Percentiles rank a stretch among this genome's conserved stretches.
Conservation (phyloP, 2,888 invertebrate species). For the Melieria crassipennis region DNA sequence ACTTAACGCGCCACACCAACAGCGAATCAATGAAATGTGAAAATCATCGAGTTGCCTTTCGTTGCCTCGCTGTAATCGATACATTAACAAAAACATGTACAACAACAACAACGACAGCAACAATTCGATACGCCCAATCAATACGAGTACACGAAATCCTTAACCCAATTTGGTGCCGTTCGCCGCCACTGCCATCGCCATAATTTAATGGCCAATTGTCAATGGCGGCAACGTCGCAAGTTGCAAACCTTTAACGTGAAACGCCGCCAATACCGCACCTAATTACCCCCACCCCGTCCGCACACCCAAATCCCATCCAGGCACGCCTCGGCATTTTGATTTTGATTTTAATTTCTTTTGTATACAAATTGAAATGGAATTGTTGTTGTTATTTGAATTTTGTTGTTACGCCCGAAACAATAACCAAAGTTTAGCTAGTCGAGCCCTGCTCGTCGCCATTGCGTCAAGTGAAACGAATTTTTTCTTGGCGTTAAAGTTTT, state of each 20-base stretch:
- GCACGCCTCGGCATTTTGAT: neutral
- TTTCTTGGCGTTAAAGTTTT: neutral
- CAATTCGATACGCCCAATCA: no score
- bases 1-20: slow-evolving; percentile 33
- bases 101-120: no score
- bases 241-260: slow-evolving; percentile 1
- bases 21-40: slow-evolving; percentile 37
- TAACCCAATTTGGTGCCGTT: no score
- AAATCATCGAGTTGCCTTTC: slow-evolving; percentile 21
- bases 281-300: slow-evolving; percentile 18
- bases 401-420: neutral
- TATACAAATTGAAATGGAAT: slow-evolving; percentile 36
- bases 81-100: no score
- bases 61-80: neutral
- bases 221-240: slow-evolving; percentile 5
- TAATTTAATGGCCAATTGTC: slow-evolving; percentile 33
- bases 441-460: neutral
- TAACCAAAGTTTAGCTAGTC: neutral
- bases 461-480: neutral
- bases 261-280: slow-evolving; percentile 16
- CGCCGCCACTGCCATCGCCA: neutral
- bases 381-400: slow-evolving; percentile 5
- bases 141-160: no score
- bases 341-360: neutral
- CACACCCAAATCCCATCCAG: neutral